Conservation (phyloP, 2,888 invertebrate genomes). For the Stenoptilia bipunctidactyla region DNA sequence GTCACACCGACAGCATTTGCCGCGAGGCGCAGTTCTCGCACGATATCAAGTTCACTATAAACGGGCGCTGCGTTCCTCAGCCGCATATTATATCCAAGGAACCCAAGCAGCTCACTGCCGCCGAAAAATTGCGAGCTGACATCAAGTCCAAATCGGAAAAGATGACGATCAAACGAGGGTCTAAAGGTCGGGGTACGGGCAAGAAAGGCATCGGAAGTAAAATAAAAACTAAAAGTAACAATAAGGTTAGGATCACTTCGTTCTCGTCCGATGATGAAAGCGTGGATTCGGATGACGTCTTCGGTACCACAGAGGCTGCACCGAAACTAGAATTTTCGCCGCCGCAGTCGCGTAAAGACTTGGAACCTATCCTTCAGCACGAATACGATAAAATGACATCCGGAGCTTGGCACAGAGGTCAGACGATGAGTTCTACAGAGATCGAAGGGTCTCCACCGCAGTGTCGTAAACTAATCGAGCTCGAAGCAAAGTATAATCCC, state of each 20-base stretch:
- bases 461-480: constrained; percentile 74
- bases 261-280: constrained; percentile 84
- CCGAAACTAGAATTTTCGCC: constrained; percentile 82
- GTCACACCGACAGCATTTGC: constrained; percentile 78
- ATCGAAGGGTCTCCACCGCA: constrained; percentile 83
- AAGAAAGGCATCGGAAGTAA: constrained; percentile 69
- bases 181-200: constrained; percentile 73
- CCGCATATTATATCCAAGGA: constrained; percentile 48
- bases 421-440: constrained; percentile 84
- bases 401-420: constrained; percentile 76
- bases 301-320: constrained; percentile 81
- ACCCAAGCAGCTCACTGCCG: constrained; percentile 52
- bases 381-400: constrained; percentile 79
- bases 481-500: constrained; percentile 76
- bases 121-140: constrained; percentile 61
- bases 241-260: constrained; percentile 80
- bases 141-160: constrained; percentile 73
- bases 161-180: constrained; percentile 73
- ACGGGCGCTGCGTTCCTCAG: constrained; percentile 51
- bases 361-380: constrained; percentile 79
- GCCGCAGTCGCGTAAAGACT: constrained; percentile 81
- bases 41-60: constrained; percentile 66
- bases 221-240: constrained; percentile 74
- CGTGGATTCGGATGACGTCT: constrained; percentile 82
- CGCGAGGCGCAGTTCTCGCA: constrained; percentile 68